Base-by-base conservation (phyloP, 1,140 invertebrate genomes). In the Meloidogyne floridensis region DNA sequence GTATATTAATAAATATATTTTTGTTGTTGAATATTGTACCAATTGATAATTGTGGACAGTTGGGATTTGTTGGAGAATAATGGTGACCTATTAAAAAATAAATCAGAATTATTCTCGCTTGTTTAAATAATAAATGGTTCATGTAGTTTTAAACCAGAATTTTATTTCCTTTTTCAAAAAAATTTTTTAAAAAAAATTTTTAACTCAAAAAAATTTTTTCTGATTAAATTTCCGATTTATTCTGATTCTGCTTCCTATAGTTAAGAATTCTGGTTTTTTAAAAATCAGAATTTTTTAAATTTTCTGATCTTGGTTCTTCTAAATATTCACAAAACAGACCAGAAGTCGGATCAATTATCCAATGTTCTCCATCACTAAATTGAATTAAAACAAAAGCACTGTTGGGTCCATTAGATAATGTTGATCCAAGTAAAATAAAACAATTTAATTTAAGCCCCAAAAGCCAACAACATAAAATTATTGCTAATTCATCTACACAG, bases 341-440 rank as follows among this genome's bases (percentile, higher is more conserved):
- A 72, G 84, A 70, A 70, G 18, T 70, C 3, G 85, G 83, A 47
- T 85, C 86, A 42, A 87, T 80, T 6, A 86, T 51, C 54, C 83
- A 86, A 2, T 75, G 53, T n/a, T 75, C 51, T 69, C 71, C 51
- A 13, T 71, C 69, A 32, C 79, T 59, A 43, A 87, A 84, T 65
- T 87, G 13, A 42, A 80, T 80, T 10, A 86, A 72, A 5, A 87
- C 86, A 72, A 78, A 87, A 18, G 86, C 86, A 8, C 59, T 72
- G 42, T 87, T 87, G 2, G 84, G 70, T 32, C 86, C 86, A 70
- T 85, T 84, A 42, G 86, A 87, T 18, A 87, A 69, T 5, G 86
- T 54, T 11, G 73, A 43, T 2, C 86, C 86, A 18, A 86, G 71
- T 13, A 86, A 18, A 2, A 86, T 11, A 72, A 59, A 13, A 11